Base-by-base conservation (phyloP, 2,113 vertebrate species). In the Sinocyclocheilus anshuiensis region DNA sequence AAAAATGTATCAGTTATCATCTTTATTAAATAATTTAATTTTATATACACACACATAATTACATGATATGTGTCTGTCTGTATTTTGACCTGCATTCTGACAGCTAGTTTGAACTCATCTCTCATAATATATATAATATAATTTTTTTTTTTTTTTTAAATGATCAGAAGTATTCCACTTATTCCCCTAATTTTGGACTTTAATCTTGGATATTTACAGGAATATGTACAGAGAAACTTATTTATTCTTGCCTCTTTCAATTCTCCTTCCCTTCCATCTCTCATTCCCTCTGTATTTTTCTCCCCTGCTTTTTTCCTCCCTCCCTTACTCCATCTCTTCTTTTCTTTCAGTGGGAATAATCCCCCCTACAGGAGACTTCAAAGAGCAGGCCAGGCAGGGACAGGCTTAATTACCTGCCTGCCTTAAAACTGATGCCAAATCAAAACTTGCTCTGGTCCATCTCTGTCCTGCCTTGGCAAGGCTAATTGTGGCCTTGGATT, bases 361-460 rank as follows among this genome's bases (percentile, higher is more conserved):
- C 93, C 92, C 93, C 91, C 92, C 92, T 91, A 90, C 92, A 91
- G 93, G 93, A 91, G 89, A 93, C 94, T 94, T 95, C 93, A 95
- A 95, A 94, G 94, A 91, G 90, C 90, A 90, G 93, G 91, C 91
- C 90, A 86, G 92, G 90, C 91, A 91, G 90, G 93, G 92, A 94
- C 92, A 91, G 92, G 91, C 92, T 93, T 94, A 94, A 95, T 95
- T 94, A 95, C 90, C 91, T 89, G 89, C 92, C 93, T 93, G 92
- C 92, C 92, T 94, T 93, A 90, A 93, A 93, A 93, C 92, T 91
- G 90, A 87, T 93, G 92, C 94, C 93, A 93, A 92, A 93, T 93
- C 91, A 92, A 90, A 92, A 92, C 89, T 91, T 86, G 77, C 87
- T 89, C 86, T 77, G 85, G 89, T 92, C 86, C 65, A 77, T 80